These are phyloP conservation scores for Melanerpes formicivorus DNA, from an alignment of 2,113 vertebrate genomes.

Conservation along the genomic window DNA sequence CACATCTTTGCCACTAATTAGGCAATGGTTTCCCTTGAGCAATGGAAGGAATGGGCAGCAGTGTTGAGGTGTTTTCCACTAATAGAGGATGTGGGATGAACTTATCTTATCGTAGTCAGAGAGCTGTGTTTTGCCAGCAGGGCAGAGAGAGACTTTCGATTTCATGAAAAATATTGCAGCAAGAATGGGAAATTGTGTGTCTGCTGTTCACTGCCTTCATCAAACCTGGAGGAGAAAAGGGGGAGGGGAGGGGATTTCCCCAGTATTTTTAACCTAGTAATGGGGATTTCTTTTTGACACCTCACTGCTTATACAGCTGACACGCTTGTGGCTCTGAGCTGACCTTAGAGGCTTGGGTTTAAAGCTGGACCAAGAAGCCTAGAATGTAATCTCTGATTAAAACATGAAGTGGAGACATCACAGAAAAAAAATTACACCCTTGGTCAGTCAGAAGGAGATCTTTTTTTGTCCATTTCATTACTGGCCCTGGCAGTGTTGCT, in stretches of 20 bases:
- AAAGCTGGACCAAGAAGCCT: neutral
- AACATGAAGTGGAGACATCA: neutral
- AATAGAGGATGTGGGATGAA: slow-evolving; percentile 63
- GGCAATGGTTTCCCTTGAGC: slow-evolving; percentile 39
- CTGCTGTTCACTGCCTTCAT: slow-evolving; percentile 27
- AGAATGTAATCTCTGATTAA: neutral
- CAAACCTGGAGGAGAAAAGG: neutral
- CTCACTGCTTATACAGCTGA: neutral
- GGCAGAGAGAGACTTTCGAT: slow-evolving; percentile 55
- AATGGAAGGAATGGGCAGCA: slow-evolving; percentile 61
- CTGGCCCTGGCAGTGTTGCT: neutral
- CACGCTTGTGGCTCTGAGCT: neutral
- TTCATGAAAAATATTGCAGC: slow-evolving; percentile 58
- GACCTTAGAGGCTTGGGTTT: neutral
- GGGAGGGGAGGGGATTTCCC: slow-evolving; percentile 45
- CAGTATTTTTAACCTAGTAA: slow-evolving; percentile 13
- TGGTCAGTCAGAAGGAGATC: neutral
- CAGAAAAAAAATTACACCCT: neutral
- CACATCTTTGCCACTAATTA: neutral
- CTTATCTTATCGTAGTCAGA: slow-evolving; percentile 42
- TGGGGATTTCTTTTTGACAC: slow-evolving; percentile 27
- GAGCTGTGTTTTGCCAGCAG: slow-evolving; percentile 31
- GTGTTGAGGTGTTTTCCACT: slow-evolving; percentile 47
- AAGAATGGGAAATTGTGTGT: slow-evolving; percentile 45
- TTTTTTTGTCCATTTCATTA: neutral